Evolutionary conservation across 2,888 invertebrate genomes (phyloP).

Genomic region (Phorcus lineatus): DNA sequence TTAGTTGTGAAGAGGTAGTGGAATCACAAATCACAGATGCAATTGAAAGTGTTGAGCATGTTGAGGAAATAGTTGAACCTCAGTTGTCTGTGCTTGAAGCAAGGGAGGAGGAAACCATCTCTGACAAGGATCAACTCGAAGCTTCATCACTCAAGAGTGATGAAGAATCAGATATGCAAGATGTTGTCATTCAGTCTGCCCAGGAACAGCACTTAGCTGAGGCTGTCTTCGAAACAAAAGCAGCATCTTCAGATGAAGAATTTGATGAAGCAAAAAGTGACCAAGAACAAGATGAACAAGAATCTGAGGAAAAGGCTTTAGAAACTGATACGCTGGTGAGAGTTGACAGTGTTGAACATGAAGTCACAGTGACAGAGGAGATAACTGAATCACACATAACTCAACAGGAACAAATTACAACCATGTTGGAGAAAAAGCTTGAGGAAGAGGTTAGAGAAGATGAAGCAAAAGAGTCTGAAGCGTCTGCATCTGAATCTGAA

Average conservation of each 20-base stretch:
- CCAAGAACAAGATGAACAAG: constrained; percentile 31
- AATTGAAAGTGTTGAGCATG: not conserved
- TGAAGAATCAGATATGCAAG: not conserved
- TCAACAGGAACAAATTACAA: not conserved
- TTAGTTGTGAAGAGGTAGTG: not conserved
- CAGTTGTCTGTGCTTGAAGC: too few relatives aligned
- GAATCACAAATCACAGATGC: not conserved
- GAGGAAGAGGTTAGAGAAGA: not conserved
- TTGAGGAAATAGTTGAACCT: not conserved
- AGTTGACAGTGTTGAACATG: not conserved
- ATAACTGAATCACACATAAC: not conserved
- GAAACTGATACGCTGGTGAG: too few relatives aligned
- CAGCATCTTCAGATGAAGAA: not conserved
- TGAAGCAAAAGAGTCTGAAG: not conserved
- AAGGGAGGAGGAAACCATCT: not conserved
- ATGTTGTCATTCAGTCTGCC: not conserved
- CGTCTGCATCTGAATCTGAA: constrained; percentile 16
- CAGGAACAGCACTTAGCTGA: not conserved
- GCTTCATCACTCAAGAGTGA: not conserved
- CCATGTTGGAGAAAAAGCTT: not conserved
- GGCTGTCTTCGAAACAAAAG: not conserved
- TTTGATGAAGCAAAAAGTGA: constrained; percentile 12
- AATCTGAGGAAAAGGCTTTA: not conserved
- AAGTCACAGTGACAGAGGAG: not conserved
- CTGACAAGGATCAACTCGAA: not conserved